Percentiles rank a stretch among this genome's conserved stretches.
Conservation (phyloP, 1,140 invertebrate species). For the Drosophila albomicans region DNA sequence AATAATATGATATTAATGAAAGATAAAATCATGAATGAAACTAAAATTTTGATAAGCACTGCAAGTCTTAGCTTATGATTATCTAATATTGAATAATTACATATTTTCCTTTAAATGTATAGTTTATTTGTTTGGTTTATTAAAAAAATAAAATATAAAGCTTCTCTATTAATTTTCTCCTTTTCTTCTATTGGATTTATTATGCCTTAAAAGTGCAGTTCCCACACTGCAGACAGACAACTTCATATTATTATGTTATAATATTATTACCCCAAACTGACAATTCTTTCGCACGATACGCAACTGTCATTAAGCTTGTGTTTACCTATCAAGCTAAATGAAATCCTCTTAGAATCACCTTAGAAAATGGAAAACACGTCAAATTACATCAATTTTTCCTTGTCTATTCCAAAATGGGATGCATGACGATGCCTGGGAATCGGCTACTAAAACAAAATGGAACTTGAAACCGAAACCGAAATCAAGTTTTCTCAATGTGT, state of each 20-base stretch:
- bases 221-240: neutral
- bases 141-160: no score
- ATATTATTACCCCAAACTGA: neutral
- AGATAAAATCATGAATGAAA: no score
- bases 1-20: neutral
- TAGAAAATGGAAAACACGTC: constrained; percentile 47
- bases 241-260: neutral
- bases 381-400: constrained; percentile 48
- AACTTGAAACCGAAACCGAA: constrained; percentile 33
- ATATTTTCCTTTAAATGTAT: no score
- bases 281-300: neutral
- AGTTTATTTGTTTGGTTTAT: no score
- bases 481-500: constrained; percentile 59
- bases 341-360: constrained; percentile 65
- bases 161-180: no score
- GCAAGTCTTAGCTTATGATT: no score
- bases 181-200: no score
- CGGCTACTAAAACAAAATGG: neutral
- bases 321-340: constrained; percentile 44
- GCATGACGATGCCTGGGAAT: constrained; percentile 36
- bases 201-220: neutral
- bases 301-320: constrained; percentile 15
- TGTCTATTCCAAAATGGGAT: constrained; percentile 35
- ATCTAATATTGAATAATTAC: no score
- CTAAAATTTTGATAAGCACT: no score